Conservation (phyloP, 2,113 vertebrate species). For the Plotosus lineatus region DNA sequence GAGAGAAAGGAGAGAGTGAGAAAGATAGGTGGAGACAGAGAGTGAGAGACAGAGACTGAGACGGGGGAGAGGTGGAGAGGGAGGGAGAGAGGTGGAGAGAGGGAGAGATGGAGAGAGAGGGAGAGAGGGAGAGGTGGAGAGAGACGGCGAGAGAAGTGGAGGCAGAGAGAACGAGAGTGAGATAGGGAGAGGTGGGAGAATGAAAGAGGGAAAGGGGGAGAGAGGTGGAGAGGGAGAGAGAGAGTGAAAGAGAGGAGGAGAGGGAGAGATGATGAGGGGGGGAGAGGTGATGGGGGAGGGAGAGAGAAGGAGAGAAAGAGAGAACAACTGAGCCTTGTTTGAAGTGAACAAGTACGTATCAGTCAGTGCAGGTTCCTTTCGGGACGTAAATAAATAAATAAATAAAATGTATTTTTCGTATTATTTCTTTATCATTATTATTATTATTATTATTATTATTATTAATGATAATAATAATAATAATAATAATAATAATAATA, state of each 20-base stretch:
- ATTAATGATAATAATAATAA: too few relatives aligned
- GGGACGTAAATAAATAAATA: too few relatives aligned
- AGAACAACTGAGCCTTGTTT: too few relatives aligned
- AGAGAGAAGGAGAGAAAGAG: neutral
- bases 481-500: too few relatives aligned
- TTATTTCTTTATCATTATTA: too few relatives aligned
- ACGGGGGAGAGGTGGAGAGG: neutral
- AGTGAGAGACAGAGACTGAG: neutral
- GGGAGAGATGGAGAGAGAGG: neutral
- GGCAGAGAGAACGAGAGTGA: neutral
- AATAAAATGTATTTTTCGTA: too few relatives aligned
- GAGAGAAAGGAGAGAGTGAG: neutral
- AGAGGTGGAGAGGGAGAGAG: constrained; percentile 16
- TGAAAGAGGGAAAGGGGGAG: neutral
- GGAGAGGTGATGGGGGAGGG: neutral
- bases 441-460: too few relatives aligned
- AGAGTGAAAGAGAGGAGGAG: neutral
- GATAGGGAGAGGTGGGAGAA: too few relatives aligned
- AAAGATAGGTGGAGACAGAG: neutral
- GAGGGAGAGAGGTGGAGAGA: neutral
- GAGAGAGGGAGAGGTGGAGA: neutral
- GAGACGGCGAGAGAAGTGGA: neutral
- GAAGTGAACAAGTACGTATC: too few relatives aligned
- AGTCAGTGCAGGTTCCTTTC: too few relatives aligned
- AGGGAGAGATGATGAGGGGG: neutral